Evolutionary conservation across 1,140 invertebrate species (phyloP).

Genomic region (Helicoverpa armigera): DNA sequence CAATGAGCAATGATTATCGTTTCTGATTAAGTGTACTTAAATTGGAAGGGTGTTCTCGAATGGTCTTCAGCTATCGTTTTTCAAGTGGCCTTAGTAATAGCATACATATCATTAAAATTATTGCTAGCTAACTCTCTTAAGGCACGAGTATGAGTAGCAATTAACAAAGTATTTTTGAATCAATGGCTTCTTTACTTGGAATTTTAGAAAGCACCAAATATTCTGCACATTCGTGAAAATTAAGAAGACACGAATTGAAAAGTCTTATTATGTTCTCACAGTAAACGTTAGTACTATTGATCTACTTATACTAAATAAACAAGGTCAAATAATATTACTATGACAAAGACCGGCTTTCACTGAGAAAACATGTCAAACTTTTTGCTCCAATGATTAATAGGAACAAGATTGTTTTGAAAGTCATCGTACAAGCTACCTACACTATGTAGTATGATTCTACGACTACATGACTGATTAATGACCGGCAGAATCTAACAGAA

Average conservation of each 20-base stretch:
- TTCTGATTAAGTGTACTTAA: slow-evolving; percentile 37
- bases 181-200: too few relatives aligned
- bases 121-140: neutral
- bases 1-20: slow-evolving; percentile 64
- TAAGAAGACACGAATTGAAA: too few relatives aligned
- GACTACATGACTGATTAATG: neutral
- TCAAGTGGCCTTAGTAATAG: too few relatives aligned
- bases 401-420: slow-evolving; percentile 35
- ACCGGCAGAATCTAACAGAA: neutral
- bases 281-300: neutral
- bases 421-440: slow-evolving; percentile 4
- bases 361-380: slow-evolving; percentile 27
- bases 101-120: neutral
- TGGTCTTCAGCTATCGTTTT: neutral
- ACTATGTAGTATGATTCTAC: too few relatives aligned
- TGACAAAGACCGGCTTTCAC: slow-evolving; percentile 27
- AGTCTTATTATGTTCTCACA: too few relatives aligned
- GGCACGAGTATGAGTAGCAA: neutral
- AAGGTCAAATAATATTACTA: slow-evolving; percentile 31
- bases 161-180: too few relatives aligned
- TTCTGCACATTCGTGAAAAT: too few relatives aligned
- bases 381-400: slow-evolving; percentile 19
- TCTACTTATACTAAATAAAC: slow-evolving; percentile 21
- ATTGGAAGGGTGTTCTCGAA: neutral
- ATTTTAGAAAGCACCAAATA: too few relatives aligned